Evolutionary conservation across 2,113 vertebrate species (phyloP), one percentile per base, ranked within the genome.

Genomic region (Macrotus californicus): DNA sequence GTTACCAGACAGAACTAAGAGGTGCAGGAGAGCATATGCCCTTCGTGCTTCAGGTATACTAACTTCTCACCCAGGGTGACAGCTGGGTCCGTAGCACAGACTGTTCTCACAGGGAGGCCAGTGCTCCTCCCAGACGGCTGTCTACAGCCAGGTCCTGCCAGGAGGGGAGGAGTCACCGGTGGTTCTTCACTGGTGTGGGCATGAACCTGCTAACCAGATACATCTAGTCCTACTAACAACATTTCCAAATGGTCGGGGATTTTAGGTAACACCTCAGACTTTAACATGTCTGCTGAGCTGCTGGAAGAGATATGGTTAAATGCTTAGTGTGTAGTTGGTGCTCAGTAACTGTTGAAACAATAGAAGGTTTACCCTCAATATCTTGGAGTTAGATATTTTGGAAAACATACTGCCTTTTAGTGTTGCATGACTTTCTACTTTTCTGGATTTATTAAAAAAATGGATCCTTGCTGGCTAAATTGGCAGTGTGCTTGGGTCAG

Each of bases 71-170:
- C 19, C 2, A 29, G 1, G 7, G 39, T 15, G 81, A 12, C 4
- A 2, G 16, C 69, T 64, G 54, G n/a, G 19, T 31, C 36, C 2
- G 36, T 12, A n/a, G 16, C 34, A 15, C 4, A 0, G 0, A 3
- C 61, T 34, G 19, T 39, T 34, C 56, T 59, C 34, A 4, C 0
- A 7, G 70, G 43, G 56, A 48, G 77, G 54, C 66, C 14, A 11
- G 7, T 4, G 18, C 48, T 34, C 24, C 72, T 50, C 50, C 79
- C 5, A 1, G 2, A 22, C 36, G 22, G 64, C 54, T 59, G 19
- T 34, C 41, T 10, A 1, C 13, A 0, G 24, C 2, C 15, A 18
- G 0, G 18, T 6, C 43, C 15, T 21, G 19, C 34, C 41, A 5
- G 24, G 21, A 7, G 81, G 39, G 34, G 34, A 12, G 31, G 70